These are phyloP conservation scores for Lacerta viridis DNA, from an alignment of 2,797 vertebrate genomes.

Conservation along the genomic window DNA sequence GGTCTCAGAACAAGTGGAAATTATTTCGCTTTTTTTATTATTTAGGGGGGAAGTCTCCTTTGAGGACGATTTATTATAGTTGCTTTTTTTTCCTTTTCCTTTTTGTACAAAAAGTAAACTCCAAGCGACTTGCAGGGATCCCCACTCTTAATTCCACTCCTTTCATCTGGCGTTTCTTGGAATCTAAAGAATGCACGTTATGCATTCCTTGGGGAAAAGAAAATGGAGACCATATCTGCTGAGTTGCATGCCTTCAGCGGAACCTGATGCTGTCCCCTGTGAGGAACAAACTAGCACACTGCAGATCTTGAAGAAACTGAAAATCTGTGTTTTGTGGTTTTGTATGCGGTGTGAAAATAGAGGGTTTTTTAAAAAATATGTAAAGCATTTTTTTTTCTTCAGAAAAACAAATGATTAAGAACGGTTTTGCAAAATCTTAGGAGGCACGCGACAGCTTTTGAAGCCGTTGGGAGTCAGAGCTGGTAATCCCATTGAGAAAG, in stretches of 20 bases:
- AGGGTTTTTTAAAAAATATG: background rate
- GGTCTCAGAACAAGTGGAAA: background rate
- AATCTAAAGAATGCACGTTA: conserved; percentile 66
- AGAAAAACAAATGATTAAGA: conserved; percentile 24
- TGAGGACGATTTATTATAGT: background rate
- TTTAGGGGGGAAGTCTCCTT: background rate
- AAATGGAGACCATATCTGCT: conserved; percentile 42
- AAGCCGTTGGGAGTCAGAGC: background rate
- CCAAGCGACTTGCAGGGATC: conserved; percentile 28
- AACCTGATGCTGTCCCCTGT: conserved; percentile 3
- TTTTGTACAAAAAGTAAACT: too few relatives aligned
- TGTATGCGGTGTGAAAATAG: conserved; percentile 5
- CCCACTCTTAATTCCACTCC: conserved; percentile 16
- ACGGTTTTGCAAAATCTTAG: background rate
- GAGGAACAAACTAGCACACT: background rate
- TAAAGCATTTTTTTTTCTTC: too few relatives aligned
- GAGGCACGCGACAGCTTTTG: conserved; percentile 22
- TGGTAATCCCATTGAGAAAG: conserved; percentile 32
- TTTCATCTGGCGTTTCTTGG: conserved; percentile 50
- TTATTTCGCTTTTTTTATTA: background rate
- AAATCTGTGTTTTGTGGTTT: background rate
- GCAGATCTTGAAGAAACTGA: fast-evolving
- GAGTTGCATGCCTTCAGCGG: background rate
- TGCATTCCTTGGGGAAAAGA: conserved; percentile 51
- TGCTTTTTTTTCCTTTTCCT: background rate